phyloP scores from a whole-genome alignment of 2,797 vertebrate species.

The Semotilus atromaculatus region DNA sequence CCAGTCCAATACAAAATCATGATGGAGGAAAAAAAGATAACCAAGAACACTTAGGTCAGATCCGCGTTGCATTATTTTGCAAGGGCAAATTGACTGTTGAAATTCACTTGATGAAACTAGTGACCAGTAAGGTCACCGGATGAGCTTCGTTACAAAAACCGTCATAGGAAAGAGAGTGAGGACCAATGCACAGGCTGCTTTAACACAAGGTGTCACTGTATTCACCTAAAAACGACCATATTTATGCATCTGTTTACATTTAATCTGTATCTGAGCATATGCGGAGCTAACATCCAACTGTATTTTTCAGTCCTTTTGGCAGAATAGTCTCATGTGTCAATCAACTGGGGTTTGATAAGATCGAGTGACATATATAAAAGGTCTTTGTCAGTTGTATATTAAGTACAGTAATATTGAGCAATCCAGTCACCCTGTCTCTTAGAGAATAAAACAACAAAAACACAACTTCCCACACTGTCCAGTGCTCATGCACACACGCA shows the following conservation, averaged over 20 bases:
- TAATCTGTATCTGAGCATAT: slow-evolving; percentile 50
- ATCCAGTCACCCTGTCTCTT: slow-evolving; percentile 1
- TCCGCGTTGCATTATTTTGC: slow-evolving; percentile 4
- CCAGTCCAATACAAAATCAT: slow-evolving; percentile 18
- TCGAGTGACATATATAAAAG: slow-evolving; percentile 2
- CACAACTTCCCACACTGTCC: background rate
- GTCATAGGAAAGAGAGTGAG: background rate
- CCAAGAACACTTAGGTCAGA: background rate
- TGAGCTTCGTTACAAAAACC: slow-evolving; percentile 6
- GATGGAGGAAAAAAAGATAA: background rate
- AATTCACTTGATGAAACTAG: slow-evolving; percentile 4
- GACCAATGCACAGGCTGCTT: background rate
- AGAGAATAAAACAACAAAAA: background rate
- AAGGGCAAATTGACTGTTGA: background rate
- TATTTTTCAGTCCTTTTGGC: slow-evolving; percentile 35
- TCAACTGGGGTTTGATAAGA: slow-evolving; percentile 21
- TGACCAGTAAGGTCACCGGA: background rate
- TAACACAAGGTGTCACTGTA: slow-evolving; percentile 26
- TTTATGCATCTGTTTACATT: slow-evolving; percentile 26
- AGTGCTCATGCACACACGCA: slow-evolving; percentile 19
- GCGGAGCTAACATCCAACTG: slow-evolving; percentile 35
- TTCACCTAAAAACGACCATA: background rate
- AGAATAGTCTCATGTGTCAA: slow-evolving; percentile 27
- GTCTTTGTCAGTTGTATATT: background rate
- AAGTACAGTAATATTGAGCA: background rate